Evolutionary conservation across 1,140 invertebrate species (phyloP), one percentile per base, ranked within the genome.

Genomic region (Cherax quadricarinatus): DNA sequence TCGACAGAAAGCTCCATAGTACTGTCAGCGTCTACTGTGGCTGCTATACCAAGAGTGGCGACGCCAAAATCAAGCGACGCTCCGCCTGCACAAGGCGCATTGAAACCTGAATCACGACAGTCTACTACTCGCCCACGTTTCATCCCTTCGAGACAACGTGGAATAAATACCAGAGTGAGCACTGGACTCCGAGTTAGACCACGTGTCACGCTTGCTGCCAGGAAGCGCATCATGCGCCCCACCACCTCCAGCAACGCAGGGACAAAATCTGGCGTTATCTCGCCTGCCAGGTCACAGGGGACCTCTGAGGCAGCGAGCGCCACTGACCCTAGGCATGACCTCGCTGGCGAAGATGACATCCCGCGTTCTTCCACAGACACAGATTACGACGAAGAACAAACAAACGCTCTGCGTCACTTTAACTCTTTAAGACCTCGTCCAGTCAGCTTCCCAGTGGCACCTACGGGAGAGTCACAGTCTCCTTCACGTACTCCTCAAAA

Each of bases 361-460:
- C 80, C 49, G 4, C 49, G 82, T 57, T 14, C 53, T 57, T 49
- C 18, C 53, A n/a, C 53, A 66, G 14, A 66, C 21, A 16, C 62
- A 12, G 62, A 66, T 66, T 66, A 66, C 62, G 62, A 66, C 62
- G 21, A 84, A 4, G 53, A 57, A 10, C 51, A 10, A 57, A 7
- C 24, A 41, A 60, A 21, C 5, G 82, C 30, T 9, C 24, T 4
- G 6, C 51, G 16, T 24, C 18, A 12, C 18, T 49, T n/a, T 24
- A 53, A 10, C n/a, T 78, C 73, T n/a, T 21, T 87, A 51, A n/a
- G 49, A 30, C 85, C 85, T 57, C 70, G 41, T 53, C 85, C 85
- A 41, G 41, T 66, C 21, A 87, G 21, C 24, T 78, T 78, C 3
- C 73, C 85, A 30, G 24, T 84, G 21, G 53, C 82, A 4, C 30